A percentile compares a stretch with the other conserved stretches of the same genome.
Conservation (phyloP, 1,140 invertebrate species). For the Whitmania pigra region DNA sequence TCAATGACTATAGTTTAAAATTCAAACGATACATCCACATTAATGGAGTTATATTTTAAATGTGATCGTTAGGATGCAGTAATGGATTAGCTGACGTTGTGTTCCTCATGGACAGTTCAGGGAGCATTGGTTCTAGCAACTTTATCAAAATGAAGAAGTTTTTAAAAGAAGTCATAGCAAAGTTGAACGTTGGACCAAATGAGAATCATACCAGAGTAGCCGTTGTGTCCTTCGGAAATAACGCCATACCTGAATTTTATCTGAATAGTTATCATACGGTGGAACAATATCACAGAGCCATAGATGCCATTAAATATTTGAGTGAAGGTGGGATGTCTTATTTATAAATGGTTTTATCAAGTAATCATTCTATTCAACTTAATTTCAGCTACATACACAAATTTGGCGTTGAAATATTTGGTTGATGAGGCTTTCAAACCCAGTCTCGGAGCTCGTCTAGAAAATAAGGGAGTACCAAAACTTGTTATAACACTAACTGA, state of each 20-base stretch:
- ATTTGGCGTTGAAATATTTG: conserved; percentile 23
- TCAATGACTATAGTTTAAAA: not conserved
- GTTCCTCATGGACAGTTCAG: conserved; percentile 12
- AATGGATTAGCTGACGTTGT: not conserved
- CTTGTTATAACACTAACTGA: not conserved
- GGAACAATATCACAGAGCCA: not conserved
- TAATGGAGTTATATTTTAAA: not conserved
- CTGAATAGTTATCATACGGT: conserved; percentile 5
- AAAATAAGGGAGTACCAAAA: conserved; percentile 8
- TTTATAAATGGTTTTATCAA: not conserved
- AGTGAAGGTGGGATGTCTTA: not conserved
- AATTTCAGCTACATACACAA: conserved; percentile 23
- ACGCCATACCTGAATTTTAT: not conserved
- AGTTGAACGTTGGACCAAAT: conserved; percentile 9
- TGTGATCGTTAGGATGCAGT: not conserved
- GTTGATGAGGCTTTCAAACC: conserved; percentile 25
- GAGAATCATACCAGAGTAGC: conserved; percentile 21
- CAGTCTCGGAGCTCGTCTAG: conserved; percentile 18
- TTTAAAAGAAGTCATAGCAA: conserved; percentile 4
- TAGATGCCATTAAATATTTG: conserved; percentile 15
- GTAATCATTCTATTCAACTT: not conserved
- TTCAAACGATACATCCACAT: not conserved
- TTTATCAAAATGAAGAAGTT: conserved; percentile 3
- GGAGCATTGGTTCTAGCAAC: not conserved
- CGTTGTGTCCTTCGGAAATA: not conserved